phyloP scores from a whole-genome alignment of 2,797 vertebrate species.

The Sebastiscus albofasciatus region DNA sequence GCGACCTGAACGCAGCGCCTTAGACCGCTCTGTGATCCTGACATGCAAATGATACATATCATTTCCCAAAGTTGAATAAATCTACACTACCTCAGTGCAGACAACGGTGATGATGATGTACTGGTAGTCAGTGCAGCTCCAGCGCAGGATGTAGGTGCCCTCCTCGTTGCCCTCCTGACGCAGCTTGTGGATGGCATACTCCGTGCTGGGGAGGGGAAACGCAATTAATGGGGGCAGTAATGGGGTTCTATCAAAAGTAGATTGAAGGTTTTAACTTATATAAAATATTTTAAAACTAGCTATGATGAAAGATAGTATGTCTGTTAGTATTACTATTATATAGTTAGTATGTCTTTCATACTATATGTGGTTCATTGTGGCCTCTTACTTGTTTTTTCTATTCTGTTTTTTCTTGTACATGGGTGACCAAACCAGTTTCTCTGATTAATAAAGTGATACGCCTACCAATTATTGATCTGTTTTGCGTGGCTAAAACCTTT shows the following conservation, averaged over 20 bases:
- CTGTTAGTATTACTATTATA: not conserved
- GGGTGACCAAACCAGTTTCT: not conserved
- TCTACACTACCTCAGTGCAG: constrained; percentile 87
- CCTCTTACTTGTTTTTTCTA: not conserved
- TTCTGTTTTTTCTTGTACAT: not conserved
- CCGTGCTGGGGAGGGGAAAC: constrained; percentile 84
- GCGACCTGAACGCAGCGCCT: no score
- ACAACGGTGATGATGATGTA: constrained; percentile 97
- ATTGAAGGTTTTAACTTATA: not conserved
- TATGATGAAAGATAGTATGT: not conserved
- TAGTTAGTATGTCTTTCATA: not conserved
- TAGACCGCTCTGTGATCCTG: no score
- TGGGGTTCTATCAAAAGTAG: not conserved
- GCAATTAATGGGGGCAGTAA: not conserved
- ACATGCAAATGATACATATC: no score
- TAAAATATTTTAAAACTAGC: not conserved
- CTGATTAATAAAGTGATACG: not conserved
- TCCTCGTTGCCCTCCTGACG: constrained; percentile 94
- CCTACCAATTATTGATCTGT: not conserved
- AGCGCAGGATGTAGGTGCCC: constrained; percentile 92
- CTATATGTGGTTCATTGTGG: not conserved
- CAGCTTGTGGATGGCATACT: constrained; percentile 93
- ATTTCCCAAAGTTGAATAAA: not conserved
- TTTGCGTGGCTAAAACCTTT: not conserved
- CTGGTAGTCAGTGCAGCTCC: constrained; percentile 96